Evolutionary conservation across 2,797 vertebrate species (phyloP).

Genomic region (Centropyge bicolor): DNA sequence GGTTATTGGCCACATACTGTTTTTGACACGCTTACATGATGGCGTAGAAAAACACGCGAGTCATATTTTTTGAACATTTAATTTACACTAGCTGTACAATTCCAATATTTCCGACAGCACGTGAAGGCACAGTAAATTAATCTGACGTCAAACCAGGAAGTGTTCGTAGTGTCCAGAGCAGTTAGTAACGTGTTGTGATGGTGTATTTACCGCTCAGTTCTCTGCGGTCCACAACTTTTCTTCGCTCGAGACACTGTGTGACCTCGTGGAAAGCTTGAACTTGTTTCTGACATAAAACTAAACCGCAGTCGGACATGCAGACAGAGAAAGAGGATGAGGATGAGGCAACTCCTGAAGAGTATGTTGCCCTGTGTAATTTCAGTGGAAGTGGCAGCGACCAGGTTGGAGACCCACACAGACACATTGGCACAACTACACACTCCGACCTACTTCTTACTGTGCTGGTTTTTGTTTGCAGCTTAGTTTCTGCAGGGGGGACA

Average conservation of each 20-base stretch:
- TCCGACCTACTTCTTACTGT: not conserved
- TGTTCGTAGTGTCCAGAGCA: not conserved
- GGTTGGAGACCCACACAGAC: slow-evolving; percentile 57
- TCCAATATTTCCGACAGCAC: slow-evolving; percentile 34
- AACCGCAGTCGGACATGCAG: slow-evolving; percentile 48
- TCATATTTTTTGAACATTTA: not conserved
- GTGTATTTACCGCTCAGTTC: slow-evolving; percentile 8
- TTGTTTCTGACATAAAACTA: not conserved
- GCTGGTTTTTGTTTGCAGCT: slow-evolving; percentile 61
- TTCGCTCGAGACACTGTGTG: not conserved
- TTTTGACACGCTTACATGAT: not conserved
- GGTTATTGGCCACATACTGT: too few species aligned
- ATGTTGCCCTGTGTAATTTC: slow-evolving; percentile 71
- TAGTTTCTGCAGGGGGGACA: slow-evolving; percentile 82
- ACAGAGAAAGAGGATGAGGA: slow-evolving; percentile 51
- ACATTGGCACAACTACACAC: not conserved
- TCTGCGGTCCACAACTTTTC: not conserved
- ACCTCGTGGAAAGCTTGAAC: accelerated
- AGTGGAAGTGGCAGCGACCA: slow-evolving; percentile 72
- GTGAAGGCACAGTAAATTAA: slow-evolving; percentile 22
- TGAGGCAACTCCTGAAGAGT: slow-evolving; percentile 58
- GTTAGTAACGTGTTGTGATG: not conserved
- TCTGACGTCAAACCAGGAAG: slow-evolving; percentile 69
- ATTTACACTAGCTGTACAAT: not conserved
- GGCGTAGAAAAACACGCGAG: not conserved